Evolutionary conservation across 2,888 invertebrate genomes (phyloP), one percentile per base, ranked within the genome.

Genomic region (Stenotaenia linearis): DNA sequence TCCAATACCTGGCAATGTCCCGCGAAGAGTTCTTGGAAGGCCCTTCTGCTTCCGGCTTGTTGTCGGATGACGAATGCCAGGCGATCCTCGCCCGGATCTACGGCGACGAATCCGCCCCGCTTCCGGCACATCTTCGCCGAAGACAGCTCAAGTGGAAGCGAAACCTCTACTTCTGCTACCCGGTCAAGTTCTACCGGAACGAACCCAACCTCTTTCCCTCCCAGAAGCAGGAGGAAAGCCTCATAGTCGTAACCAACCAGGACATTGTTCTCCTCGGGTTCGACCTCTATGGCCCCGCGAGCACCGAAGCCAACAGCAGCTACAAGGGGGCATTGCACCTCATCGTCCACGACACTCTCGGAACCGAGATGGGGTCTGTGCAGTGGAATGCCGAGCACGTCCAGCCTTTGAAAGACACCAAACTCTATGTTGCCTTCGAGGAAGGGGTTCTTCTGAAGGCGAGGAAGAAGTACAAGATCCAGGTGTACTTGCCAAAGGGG

Each of bases 1-100:
- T 91, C 18, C 88, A 92, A 9, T 92, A 92, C 83, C 88, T 92
- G 81, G 85, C 91, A 76, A 90, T 93, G 88, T 87, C 88, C 12
- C 89, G 90, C 10, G 89, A 89, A 77, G 91, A 91, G 81, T 90
- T 93, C 84, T 85, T 88, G 78, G 88, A 89, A 25, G 90, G 90
- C 0, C 90, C 90, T 18, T 88, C 89, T 84, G 85, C 87, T 9
- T 89, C 89, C 74, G 89, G 89, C 0, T 86, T 91, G 56, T 85
- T 91, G 21, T 87, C 88, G 56, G 88, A 88, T 81, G 86, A 87
- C 37, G 90, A 91, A 82, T 88, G 84, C 37, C 83, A 84, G 28
- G 82, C 84, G n/a, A 81, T 88, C 2, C 82, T 84, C 76, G 83
- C 83, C n/a, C 80, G 83, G 75, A 83, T 86, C 28, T 82, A 79